Conservation (phyloP, 2,797 vertebrate genomes). For the Carapus acus region DNA sequence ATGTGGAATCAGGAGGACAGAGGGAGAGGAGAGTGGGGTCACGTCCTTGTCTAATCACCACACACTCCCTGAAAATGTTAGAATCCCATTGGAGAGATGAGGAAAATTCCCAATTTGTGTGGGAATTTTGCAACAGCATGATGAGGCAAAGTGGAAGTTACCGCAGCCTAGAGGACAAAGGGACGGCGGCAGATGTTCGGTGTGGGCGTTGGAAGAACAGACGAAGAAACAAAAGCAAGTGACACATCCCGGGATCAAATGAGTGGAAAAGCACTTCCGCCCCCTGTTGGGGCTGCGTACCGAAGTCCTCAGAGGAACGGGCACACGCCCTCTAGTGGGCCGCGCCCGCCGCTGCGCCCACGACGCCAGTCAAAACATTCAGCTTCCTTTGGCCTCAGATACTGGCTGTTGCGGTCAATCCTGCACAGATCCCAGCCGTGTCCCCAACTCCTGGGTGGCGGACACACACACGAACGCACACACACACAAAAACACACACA, state of each 20-base stretch:
- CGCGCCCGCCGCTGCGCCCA: slow-evolving; percentile 22
- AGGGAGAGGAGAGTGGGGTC: slow-evolving; percentile 10
- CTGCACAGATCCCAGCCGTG: slow-evolving; percentile 24
- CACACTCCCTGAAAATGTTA: not conserved
- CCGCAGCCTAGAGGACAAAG: slow-evolving; percentile 26
- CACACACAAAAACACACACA: slow-evolving; percentile 1
- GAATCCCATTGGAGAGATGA: slow-evolving; percentile 4
- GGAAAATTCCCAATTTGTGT: slow-evolving; percentile 35
- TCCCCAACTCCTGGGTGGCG: slow-evolving; percentile 34
- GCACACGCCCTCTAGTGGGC: slow-evolving; percentile 40
- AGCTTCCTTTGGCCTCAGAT: slow-evolving; percentile 42
- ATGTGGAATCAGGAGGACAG: slow-evolving; percentile 32
- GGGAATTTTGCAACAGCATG: slow-evolving; percentile 39
- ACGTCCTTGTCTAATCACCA: slow-evolving; percentile 2
- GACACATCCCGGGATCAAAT: slow-evolving; percentile 51
- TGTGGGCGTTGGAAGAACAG: slow-evolving; percentile 8
- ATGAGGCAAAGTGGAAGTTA: slow-evolving; percentile 41
- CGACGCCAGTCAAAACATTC: slow-evolving; percentile 53
- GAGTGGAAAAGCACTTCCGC: slow-evolving; percentile 21
- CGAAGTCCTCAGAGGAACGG: slow-evolving; percentile 34
- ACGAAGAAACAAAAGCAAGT: slow-evolving; percentile 51
- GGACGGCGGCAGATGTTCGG: slow-evolving; percentile 30
- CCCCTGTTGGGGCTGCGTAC: slow-evolving; percentile 31
- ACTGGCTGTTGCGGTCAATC: slow-evolving; percentile 39
- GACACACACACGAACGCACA: not conserved